These are phyloP conservation scores for Ia io DNA, from an alignment of 2,113 vertebrate genomes.

Conservation along the genomic window DNA sequence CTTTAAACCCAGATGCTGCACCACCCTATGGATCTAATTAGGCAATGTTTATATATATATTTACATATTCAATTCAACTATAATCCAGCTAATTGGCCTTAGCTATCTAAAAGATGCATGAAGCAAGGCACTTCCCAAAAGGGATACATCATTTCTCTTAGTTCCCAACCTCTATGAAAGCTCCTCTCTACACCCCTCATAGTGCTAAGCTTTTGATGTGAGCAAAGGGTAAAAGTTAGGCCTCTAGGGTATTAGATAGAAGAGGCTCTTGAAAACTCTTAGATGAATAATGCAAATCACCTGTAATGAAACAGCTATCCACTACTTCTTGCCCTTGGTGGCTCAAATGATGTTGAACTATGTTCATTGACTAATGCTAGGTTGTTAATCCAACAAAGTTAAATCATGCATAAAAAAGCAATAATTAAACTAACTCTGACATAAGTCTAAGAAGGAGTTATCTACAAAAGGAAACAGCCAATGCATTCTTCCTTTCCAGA, in stretches of 20 bases:
- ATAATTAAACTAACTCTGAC: neutral
- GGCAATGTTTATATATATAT: neutral
- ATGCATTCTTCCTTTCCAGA: neutral
- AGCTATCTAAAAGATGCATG: neutral
- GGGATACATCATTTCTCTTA: neutral
- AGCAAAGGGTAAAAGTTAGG: neutral
- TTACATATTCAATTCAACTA: neutral
- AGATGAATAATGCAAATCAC: slow-evolving; percentile 35
- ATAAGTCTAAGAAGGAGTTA: neutral
- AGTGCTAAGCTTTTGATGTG: neutral
- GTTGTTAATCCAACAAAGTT: neutral
- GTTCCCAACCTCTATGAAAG: neutral
- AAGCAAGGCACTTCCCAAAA: neutral
- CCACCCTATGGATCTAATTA: slow-evolving; percentile 12
- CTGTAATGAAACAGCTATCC: neutral
- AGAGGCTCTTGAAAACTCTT: neutral
- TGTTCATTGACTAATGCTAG: neutral
- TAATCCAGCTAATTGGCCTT: slow-evolving; percentile 38
- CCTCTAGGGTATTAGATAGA: neutral
- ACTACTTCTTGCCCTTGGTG: neutral
- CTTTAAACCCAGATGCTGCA: neutral
- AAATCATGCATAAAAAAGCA: neutral
- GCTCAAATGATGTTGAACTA: neutral
- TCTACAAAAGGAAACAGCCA: neutral
- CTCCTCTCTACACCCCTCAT: neutral